Evolutionary conservation across 2,888 invertebrate species (phyloP).

Genomic region (Tenthredo amoena): DNA sequence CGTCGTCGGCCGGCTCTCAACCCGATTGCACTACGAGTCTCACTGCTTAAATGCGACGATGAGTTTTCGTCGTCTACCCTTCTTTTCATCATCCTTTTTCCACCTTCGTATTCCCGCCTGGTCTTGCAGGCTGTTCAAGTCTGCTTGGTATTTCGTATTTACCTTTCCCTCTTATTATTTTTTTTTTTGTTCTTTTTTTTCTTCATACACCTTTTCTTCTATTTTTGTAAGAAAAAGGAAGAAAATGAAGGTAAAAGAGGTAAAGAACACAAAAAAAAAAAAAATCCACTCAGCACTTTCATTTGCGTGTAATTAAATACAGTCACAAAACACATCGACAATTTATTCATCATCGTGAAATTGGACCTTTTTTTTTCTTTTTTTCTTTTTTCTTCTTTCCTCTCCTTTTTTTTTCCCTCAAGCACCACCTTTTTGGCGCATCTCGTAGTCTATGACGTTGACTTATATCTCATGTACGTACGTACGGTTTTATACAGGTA

Average conservation of each 20-base stretch:
- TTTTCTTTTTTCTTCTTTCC: neutral
- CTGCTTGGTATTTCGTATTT: neutral
- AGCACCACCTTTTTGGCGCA: neutral
- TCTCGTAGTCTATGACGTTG: conserved; percentile 11
- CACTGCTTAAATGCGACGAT: conserved; percentile 31
- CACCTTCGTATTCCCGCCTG: neutral
- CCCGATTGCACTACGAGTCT: conserved; percentile 45
- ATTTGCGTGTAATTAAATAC: neutral
- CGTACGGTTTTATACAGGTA: neutral
- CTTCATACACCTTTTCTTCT: neutral
- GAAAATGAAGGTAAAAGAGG: neutral
- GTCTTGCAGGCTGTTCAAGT: neutral
- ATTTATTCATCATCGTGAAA: conserved; percentile 11
- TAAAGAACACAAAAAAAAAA: neutral
- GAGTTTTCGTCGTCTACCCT: conserved; percentile 37
- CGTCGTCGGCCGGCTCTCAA: conserved; percentile 50
- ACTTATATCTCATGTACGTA: conserved; percentile 11
- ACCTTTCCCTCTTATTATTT: neutral
- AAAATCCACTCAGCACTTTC: neutral
- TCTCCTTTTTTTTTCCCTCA: neutral
- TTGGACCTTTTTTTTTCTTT: neutral
- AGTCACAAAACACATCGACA: neutral
- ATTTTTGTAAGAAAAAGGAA: neutral
- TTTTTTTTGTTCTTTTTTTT: neutral
- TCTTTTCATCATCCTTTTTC: neutral